Base-by-base conservation (phyloP, 2,888 invertebrate genomes). In the Ischnus inquisitorius region DNA sequence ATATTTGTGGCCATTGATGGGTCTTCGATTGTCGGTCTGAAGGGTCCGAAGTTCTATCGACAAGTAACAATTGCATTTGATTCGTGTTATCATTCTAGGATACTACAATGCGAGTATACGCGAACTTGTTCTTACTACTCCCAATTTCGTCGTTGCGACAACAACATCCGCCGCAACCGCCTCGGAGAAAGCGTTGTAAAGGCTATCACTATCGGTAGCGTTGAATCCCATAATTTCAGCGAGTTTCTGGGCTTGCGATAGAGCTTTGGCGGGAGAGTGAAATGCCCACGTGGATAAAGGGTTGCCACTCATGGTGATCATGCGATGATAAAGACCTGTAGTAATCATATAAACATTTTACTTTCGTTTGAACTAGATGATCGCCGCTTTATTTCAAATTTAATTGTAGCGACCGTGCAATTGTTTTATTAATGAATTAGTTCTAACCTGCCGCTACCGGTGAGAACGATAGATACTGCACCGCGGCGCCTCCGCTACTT, bases 261-360 rank as follows among this genome's bases (percentile, higher is more conserved):
- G 4, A 5, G 84, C 76, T 22, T 78, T 19, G 5, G 16, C 10
- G 3, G 68, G 65, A 2, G 76, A 48, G 8, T 80, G 79, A 72
- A 93, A 93, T 57, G 94, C 94, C 95, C 95, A 95, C n/a, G 93
- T 93, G 57, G 93, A 88, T 57, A 95, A 87, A 12, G 94, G 93
- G 0, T 94, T 94, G 0, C 95, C 95, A n/a, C 95, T 95, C 88
- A 95, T 95, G 8, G 94, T 93, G 77, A 95, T 95, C 0, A 94
- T 94, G 92, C 94, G 94, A 84, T 95, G 95, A 82, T 95, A 95
- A 48, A 95, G 89, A n/a, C 95, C 95, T 91, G 48, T 22, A 16
- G 34, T 34, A 34, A 34, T 34, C 2, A 5, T n/a, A n/a, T n/a
- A n/a, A n/a, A n/a, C n/a, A n/a, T n/a, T n/a, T n/a, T n/a, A n/a